Conservation (phyloP, 2,113 vertebrate genomes). For the rabbit (Oryctolagus cuniculus) region DNA sequence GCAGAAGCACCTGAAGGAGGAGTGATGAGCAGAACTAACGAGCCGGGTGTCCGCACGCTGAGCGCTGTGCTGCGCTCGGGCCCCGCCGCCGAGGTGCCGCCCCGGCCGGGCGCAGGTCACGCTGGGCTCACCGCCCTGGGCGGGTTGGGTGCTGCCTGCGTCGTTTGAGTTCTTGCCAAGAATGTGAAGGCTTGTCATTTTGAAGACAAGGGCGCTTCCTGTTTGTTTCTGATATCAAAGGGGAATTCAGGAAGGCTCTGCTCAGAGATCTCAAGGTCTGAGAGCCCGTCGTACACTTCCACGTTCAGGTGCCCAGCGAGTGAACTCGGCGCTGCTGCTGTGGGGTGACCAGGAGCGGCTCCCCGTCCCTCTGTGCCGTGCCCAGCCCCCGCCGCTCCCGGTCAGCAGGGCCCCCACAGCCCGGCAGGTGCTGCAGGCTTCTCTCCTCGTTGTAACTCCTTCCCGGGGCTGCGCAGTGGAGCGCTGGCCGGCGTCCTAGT, state of each 20-base stretch:
- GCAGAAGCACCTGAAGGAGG: accelerated
- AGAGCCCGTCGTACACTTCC: background rate
- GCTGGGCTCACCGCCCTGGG: accelerated
- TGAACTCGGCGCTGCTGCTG: no score
- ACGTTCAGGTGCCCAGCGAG: background rate
- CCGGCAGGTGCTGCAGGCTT: no score
- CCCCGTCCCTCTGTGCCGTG: no score
- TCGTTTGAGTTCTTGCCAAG: background rate
- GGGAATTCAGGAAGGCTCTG: background rate
- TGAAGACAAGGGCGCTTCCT: background rate
- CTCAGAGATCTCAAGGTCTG: background rate
- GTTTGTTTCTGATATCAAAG: background rate
- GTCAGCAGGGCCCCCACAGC: no score
- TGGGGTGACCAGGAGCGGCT: no score
- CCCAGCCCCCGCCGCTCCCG: no score
- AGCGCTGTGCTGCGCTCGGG: no score
- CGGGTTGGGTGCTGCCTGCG: background rate
- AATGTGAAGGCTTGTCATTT: background rate
- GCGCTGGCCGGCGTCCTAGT: background rate
- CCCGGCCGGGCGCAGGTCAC: no score
- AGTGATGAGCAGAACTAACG: accelerated
- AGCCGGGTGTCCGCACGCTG: background rate
- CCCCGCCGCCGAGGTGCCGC: no score
- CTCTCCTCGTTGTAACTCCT: background rate
- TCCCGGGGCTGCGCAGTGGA: no score